A percentile compares a stretch with the other conserved stretches of the same genome.
Conservation (phyloP, 2,888 invertebrate genomes). For the Aproaerema taeniolella region DNA sequence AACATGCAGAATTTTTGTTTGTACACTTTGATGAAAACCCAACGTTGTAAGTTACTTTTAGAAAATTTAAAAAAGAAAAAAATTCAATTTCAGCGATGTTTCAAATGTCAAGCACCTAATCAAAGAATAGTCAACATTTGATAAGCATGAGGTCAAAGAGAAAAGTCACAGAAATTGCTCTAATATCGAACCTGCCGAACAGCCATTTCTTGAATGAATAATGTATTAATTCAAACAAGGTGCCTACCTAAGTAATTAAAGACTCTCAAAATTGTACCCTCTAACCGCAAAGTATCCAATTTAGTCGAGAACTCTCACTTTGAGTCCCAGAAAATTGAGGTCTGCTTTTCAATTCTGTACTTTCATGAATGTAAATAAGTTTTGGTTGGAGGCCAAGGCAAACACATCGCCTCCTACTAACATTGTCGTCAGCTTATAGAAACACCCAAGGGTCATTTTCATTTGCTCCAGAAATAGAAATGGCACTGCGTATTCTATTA, state of each 20-base stretch:
- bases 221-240: conserved; percentile 5
- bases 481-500: too few relatives aligned
- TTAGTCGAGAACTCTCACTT: conserved; percentile 12
- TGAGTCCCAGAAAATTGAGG: conserved; percentile 5
- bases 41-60: too few relatives aligned
- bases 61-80: too few relatives aligned
- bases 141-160: too few relatives aligned
- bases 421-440: conserved; percentile 2
- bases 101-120: too few relatives aligned
- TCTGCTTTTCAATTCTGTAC: conserved; percentile 9
- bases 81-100: too few relatives aligned
- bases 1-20: too few relatives aligned
- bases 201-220: conserved; percentile 7
- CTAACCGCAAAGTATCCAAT: conserved; percentile 9
- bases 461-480: too few relatives aligned
- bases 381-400: conserved; percentile 16
- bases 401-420: conserved; percentile 12
- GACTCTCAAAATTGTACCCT: conserved; percentile 9
- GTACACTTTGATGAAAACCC: too few relatives aligned
- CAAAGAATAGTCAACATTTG: too few relatives aligned
- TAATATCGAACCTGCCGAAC: too few relatives aligned
- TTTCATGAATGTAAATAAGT: conserved; percentile 15
- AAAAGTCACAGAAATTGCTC: too few relatives aligned
- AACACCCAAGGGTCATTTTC: background rate
- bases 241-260: conserved; percentile 8